Conservation (phyloP, 1,140 invertebrate genomes). For the Trigoniulus corallinus region DNA sequence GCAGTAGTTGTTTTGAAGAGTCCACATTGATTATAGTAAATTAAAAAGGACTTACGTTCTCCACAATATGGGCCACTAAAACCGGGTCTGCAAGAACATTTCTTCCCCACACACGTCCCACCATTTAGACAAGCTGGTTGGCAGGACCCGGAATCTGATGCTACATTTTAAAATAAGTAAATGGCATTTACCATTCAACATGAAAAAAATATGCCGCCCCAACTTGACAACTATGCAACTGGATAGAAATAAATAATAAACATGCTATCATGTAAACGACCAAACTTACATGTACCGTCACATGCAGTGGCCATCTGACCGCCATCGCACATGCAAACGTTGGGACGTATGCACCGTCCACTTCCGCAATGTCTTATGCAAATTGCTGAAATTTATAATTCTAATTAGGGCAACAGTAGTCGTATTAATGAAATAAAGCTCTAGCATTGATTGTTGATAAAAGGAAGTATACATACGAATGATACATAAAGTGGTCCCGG, state of each 20-base stretch:
- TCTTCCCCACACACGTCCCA: slow-evolving; percentile 48
- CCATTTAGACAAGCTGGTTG: slow-evolving; percentile 59
- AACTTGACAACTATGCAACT: too few species aligned
- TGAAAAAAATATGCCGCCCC: too few species aligned
- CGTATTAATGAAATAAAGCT: neutral
- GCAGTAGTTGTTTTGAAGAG: too few species aligned
- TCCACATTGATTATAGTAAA: slow-evolving; percentile 1
- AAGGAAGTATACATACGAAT: slow-evolving; percentile 46
- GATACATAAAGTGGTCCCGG: slow-evolving; percentile 49
- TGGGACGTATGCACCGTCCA: slow-evolving; percentile 62
- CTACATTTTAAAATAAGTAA: too few species aligned
- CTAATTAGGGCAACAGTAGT: neutral
- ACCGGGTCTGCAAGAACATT: slow-evolving; percentile 50
- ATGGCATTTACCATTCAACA: too few species aligned
- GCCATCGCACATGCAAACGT: slow-evolving; percentile 58
- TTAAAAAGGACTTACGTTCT: slow-evolving; percentile 42
- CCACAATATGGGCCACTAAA: slow-evolving; percentile 59
- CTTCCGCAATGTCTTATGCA: slow-evolving; percentile 49
- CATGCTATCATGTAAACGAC: neutral
- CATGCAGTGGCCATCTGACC: slow-evolving; percentile 20
- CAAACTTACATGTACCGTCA: slow-evolving; percentile 6
- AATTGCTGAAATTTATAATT: slow-evolving; percentile 39
- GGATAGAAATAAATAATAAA: too few species aligned
- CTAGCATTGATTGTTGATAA: too few species aligned
- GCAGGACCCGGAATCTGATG: too few species aligned